phyloP scores from a whole-genome alignment of 2,888 invertebrate genomes.

The Epinotia nisella region DNA sequence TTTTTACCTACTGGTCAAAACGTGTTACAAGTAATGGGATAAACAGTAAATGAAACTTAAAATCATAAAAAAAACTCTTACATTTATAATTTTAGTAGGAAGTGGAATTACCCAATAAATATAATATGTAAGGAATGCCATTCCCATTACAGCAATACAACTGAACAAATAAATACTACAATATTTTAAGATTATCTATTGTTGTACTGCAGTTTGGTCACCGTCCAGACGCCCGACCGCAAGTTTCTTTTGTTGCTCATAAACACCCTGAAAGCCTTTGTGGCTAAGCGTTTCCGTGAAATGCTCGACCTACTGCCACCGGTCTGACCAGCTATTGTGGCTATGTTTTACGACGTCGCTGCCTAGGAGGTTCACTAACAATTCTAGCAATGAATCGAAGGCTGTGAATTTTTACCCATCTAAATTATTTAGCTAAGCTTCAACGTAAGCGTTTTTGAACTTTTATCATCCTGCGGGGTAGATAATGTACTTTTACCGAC shows the following conservation, averaged over 20 bases:
- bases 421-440: too few species aligned
- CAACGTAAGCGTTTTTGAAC: too few species aligned
- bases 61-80: too few species aligned
- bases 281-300: constrained; percentile 57
- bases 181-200: constrained; percentile 6
- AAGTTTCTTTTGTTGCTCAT: constrained; percentile 59
- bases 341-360: constrained; percentile 17
- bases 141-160: too few species aligned
- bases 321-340: constrained; percentile 32
- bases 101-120: too few species aligned
- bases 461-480: too few species aligned
- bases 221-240: constrained; percentile 48
- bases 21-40: too few species aligned
- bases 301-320: constrained; percentile 45
- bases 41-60: too few species aligned
- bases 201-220: not conserved
- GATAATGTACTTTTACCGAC: too few species aligned
- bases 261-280: constrained; percentile 58
- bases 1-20: too few species aligned
- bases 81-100: too few species aligned
- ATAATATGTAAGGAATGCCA: too few species aligned
- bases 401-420: not conserved
- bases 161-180: not conserved
- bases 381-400: not conserved
- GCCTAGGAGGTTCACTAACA: not conserved